A percentile compares a stretch with the other conserved stretches of the same genome.
phyloP scores from a whole-genome alignment of 2,113 vertebrate genomes.

The Sus scrofa region T2T-Sscrofa CM000817.6:48334501-48335000 shows the following conservation, averaged over 20 bases:
- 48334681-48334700: neutral
- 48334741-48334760: neutral
- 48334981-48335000: neutral
- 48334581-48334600: neutral
- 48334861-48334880: neutral
- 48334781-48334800: neutral
- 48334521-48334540: neutral
- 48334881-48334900: neutral
- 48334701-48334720: neutral
- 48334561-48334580: neutral
- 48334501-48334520: fast-evolving
- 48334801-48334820: fast-evolving
- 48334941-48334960: neutral
- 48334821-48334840: neutral
- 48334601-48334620: neutral
- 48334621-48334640: neutral
- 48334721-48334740: neutral
- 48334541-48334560: fast-evolving
- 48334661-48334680: neutral
- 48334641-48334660: neutral
- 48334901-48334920: neutral
- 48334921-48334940: fast-evolving
- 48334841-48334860: neutral
- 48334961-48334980: neutral
- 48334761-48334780: neutral